Evolutionary conservation across 1,140 invertebrate species (phyloP).

Genomic region (Limonius californicus): DNA sequence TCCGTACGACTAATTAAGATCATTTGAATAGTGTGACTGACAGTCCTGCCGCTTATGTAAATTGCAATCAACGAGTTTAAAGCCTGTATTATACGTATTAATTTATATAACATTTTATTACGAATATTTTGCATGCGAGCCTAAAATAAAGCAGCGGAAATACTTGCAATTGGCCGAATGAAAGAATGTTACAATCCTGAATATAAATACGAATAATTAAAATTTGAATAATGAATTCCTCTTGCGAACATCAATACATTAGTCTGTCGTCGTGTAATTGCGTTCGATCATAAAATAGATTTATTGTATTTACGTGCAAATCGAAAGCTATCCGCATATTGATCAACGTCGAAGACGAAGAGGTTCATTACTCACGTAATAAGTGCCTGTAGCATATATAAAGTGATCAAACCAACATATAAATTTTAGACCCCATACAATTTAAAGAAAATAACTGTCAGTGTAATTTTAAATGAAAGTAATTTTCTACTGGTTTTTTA

Average conservation of each 20-base stretch:
- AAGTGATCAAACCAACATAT: too few relatives aligned
- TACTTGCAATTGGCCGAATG: too few relatives aligned
- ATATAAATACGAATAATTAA: too few relatives aligned
- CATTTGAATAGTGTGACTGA: slow-evolving; percentile 38
- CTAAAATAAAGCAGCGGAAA: too few relatives aligned
- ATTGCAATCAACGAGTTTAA: slow-evolving; percentile 21
- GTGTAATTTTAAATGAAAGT: too few relatives aligned
- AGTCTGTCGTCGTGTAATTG: slow-evolving; percentile 31
- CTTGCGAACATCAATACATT: slow-evolving; percentile 18
- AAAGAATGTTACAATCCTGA: too few relatives aligned
- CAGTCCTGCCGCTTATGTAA: slow-evolving; percentile 30
- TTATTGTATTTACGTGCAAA: slow-evolving; percentile 32
- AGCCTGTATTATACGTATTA: neutral
- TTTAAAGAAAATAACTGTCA: too few relatives aligned
- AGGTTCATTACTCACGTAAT: neutral
- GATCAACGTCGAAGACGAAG: slow-evolving; percentile 23
- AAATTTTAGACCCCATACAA: too few relatives aligned
- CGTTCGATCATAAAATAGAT: slow-evolving; percentile 31
- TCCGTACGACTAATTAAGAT: slow-evolving; percentile 37
- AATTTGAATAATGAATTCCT: too few relatives aligned
- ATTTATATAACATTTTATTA: neutral
- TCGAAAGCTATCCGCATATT: slow-evolving; percentile 26
- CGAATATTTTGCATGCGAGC: too few relatives aligned
- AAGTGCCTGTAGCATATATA: too few relatives aligned
- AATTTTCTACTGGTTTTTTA: too few relatives aligned